These are phyloP conservation scores for Salmo trutta DNA, from an alignment of 2,797 vertebrate genomes.

Conservation along the genomic window DNA sequence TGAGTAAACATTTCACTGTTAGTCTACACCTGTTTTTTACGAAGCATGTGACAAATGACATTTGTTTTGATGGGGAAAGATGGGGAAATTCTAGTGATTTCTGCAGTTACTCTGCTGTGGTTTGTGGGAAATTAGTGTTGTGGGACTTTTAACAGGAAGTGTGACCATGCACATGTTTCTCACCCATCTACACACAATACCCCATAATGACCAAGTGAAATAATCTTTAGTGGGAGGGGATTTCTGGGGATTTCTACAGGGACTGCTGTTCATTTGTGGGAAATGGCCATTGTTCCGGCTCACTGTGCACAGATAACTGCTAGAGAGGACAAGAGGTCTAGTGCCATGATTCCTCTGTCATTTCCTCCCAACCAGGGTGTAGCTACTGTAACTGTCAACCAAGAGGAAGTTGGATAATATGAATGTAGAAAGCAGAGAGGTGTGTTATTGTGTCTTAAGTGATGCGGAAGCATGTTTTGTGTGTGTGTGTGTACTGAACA, in stretches of 20 bases:
- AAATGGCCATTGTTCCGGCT: too few species aligned
- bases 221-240: background rate
- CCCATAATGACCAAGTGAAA: too few species aligned
- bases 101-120: background rate
- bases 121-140: background rate
- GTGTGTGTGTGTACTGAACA: background rate
- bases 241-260: background rate
- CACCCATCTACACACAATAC: too few species aligned
- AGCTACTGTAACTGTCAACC: background rate
- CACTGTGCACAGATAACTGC: background rate
- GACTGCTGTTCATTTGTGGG: background rate
- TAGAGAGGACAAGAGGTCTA: background rate
- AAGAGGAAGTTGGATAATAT: background rate
- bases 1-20: too few species aligned
- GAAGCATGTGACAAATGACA: background rate
- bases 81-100: background rate
- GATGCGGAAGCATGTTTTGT: background rate
- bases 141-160: background rate
- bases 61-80: background rate
- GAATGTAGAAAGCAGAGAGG: background rate
- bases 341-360: background rate
- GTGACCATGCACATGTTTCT: background rate
- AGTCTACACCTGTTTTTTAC: too few species aligned
- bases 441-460: background rate
- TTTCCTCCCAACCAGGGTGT: background rate